Conservation (phyloP, 2,888 invertebrate genomes). For the Dusona sp. region DNA sequence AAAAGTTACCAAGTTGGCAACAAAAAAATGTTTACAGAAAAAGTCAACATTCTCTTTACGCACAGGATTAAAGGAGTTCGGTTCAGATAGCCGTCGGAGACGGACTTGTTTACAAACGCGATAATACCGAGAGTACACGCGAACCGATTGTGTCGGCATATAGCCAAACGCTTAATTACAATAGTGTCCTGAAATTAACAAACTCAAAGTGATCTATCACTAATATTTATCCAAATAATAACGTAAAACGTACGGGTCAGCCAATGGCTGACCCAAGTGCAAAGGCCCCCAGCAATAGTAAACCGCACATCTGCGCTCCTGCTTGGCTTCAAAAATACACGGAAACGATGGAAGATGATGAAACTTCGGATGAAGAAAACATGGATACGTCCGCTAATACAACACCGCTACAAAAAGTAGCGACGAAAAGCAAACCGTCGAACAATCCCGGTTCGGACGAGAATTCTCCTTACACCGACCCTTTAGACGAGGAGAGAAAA, state of each 20-base stretch:
- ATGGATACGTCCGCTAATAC: background rate
- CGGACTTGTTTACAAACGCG: background rate
- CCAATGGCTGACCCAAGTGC: slow-evolving; percentile 40
- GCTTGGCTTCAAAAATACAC: background rate
- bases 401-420: slow-evolving; percentile 18
- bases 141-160: slow-evolving; percentile 26
- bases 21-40: no score
- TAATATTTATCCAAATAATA: slow-evolving; percentile 13
- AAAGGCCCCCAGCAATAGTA: slow-evolving; percentile 14
- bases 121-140: slow-evolving; percentile 22
- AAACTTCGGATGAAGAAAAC: slow-evolving; percentile 13
- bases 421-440: no score
- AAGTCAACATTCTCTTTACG: no score
- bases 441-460: no score
- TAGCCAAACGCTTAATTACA: slow-evolving; percentile 8
- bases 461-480: no score
- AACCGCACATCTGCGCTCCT: background rate
- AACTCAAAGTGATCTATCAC: slow-evolving; percentile 3
- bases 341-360: background rate
- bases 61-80: no score
- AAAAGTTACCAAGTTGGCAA: no score
- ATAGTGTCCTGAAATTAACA: slow-evolving; percentile 6
- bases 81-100: background rate
- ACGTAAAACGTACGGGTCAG: slow-evolving; percentile 32
- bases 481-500: no score